These are phyloP conservation scores for Tetragonisca angustula DNA, from an alignment of 2,888 invertebrate species.

Conservation along the genomic window DNA sequence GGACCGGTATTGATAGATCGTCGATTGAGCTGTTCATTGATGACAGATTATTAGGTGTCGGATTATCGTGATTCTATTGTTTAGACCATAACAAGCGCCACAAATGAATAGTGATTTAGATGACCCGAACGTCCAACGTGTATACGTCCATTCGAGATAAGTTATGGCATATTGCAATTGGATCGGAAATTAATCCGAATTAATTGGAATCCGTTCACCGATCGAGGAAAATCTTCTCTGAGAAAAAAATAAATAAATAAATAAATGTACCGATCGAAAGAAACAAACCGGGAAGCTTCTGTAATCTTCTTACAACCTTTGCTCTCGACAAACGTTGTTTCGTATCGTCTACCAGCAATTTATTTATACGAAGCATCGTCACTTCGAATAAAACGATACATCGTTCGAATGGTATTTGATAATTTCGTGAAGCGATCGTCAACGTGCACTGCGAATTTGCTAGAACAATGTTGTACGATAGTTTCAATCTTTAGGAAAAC, in stretches of 20 bases:
- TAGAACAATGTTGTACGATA: too few relatives aligned
- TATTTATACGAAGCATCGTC: too few relatives aligned
- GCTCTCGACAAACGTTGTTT: too few relatives aligned
- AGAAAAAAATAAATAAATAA: neutral
- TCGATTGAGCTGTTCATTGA: conserved; percentile 35
- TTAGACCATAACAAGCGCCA: conserved; percentile 42
- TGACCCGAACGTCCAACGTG: conserved; percentile 26
- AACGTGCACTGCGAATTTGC: too few relatives aligned
- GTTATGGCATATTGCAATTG: conserved; percentile 43
- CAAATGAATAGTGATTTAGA: conserved; percentile 55
- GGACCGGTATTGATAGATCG: conserved; percentile 30
- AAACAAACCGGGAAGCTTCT: too few relatives aligned
- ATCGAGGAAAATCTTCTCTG: neutral
- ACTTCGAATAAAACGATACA: too few relatives aligned
- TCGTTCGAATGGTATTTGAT: too few relatives aligned
- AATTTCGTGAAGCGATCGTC: too few relatives aligned
- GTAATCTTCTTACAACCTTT: too few relatives aligned
- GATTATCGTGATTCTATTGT: conserved; percentile 54
- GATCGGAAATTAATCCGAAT: conserved; percentile 37
- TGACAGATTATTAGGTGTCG: conserved; percentile 53
- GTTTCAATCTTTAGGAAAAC: too few relatives aligned
- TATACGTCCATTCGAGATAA: conserved; percentile 41
- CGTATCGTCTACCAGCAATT: too few relatives aligned
- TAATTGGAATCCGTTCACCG: conserved; percentile 23
- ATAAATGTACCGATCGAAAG: too few relatives aligned